Conservation (phyloP, 2,888 invertebrate genomes). For the Oxyteleia sp. region DNA sequence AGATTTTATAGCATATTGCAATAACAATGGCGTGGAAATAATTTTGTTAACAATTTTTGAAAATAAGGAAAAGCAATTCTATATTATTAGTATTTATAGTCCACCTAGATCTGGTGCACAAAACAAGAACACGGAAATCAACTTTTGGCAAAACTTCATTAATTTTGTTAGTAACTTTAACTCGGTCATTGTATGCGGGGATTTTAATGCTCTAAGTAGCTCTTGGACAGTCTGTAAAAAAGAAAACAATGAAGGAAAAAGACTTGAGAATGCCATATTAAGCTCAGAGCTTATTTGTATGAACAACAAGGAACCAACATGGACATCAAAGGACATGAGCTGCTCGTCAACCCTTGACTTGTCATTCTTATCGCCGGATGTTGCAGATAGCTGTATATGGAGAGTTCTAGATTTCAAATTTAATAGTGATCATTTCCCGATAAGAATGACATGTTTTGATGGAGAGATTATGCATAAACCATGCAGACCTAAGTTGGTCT, state of each 20-base stretch:
- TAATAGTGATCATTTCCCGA: conserved; percentile 22
- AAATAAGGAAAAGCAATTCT: neutral
- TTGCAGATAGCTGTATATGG: neutral
- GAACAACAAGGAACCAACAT: conserved; percentile 3
- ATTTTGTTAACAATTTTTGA: neutral
- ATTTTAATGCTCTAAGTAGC: conserved; percentile 20
- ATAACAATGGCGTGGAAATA: neutral
- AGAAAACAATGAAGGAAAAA: conserved; percentile 10
- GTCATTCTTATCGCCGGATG: neutral
- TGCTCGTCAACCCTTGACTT: neutral
- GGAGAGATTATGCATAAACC: neutral
- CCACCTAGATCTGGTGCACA: conserved; percentile 24
- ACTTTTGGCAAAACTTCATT: conserved; percentile 34
- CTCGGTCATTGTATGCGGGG: conserved; percentile 18
- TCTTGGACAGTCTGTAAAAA: neutral
- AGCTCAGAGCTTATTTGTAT: neutral
- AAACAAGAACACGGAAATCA: neutral
- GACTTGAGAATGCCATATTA: neutral
- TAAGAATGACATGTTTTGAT: neutral
- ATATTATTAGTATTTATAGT: neutral
- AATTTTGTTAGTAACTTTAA: neutral
- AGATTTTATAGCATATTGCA: neutral
- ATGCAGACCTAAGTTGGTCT: conserved; percentile 19
- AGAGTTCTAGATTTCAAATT: conserved; percentile 4
- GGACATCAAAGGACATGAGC: conserved; percentile 2